These are phyloP conservation scores for Athalia rosae DNA, from an alignment of 2,888 invertebrate species.

Conservation along the genomic window DNA sequence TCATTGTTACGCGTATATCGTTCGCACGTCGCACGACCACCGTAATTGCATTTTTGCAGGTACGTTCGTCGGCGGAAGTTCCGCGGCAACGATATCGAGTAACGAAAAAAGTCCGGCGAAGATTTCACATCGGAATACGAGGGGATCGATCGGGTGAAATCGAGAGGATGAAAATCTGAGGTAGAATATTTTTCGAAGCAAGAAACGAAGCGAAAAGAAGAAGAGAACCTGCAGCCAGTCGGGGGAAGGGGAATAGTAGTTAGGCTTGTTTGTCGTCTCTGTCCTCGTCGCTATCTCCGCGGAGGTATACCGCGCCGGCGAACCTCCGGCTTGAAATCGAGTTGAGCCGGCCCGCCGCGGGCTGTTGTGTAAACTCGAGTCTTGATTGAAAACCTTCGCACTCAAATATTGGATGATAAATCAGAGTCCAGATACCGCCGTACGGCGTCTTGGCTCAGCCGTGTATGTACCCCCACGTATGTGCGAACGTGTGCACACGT, in stretches of 20 bases:
- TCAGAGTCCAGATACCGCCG: constrained; percentile 56
- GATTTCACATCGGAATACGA: not conserved
- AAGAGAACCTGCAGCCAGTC: not conserved
- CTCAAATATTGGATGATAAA: constrained; percentile 72
- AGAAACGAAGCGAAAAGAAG: constrained; percentile 6
- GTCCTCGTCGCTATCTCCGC: constrained; percentile 35
- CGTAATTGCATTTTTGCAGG: too few relatives aligned
- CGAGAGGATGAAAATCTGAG: not conserved
- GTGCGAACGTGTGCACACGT: not conserved
- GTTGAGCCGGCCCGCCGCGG: constrained; percentile 58
- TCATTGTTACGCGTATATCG: not conserved
- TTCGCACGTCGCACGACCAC: too few relatives aligned
- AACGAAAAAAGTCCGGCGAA: not conserved
- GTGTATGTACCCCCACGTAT: not conserved
- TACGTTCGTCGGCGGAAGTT: too few relatives aligned
- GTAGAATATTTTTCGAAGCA: constrained; percentile 8
- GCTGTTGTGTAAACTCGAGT: constrained; percentile 70
- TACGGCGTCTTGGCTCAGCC: constrained; percentile 21
- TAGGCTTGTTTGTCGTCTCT: constrained; percentile 31
- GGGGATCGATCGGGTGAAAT: constrained; percentile 5
- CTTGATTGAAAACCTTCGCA: constrained; percentile 71
- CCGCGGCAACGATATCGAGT: too few relatives aligned
- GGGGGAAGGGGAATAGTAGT: constrained; percentile 9
- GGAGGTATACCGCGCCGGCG: not conserved
- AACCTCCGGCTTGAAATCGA: constrained; percentile 40